Conservation (phyloP, 2,113 vertebrate species). For the Neodon shergylaensis region DNA sequence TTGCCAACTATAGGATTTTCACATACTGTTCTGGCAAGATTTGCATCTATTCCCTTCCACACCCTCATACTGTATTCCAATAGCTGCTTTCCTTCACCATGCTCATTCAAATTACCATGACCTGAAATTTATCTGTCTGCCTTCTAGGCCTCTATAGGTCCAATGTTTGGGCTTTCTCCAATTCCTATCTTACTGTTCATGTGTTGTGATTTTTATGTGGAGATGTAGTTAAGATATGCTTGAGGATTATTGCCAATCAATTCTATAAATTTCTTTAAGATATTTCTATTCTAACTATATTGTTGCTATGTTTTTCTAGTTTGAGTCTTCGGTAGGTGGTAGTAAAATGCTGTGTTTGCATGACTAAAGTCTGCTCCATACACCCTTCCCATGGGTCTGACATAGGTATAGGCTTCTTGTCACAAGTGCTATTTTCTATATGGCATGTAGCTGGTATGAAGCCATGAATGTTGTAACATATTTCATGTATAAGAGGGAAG, state of each 20-base stretch:
- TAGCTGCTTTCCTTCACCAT: background rate
- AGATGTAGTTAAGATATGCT: conserved; percentile 3
- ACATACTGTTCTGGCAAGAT: background rate
- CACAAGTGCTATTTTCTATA: conserved; percentile 26
- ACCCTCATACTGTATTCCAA: background rate
- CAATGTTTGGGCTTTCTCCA: background rate
- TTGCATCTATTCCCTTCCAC: background rate
- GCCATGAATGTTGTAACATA: background rate
- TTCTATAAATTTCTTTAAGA: background rate
- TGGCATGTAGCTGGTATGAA: background rate
- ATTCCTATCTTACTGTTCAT: background rate
- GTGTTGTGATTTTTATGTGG: background rate
- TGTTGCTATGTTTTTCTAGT: conserved; percentile 14
- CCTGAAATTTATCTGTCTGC: background rate
- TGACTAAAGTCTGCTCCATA: conserved; percentile 10
- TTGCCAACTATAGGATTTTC: background rate
- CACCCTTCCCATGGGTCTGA: background rate
- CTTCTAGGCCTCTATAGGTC: background rate
- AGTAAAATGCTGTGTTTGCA: background rate
- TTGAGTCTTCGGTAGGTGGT: background rate
- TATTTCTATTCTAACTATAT: background rate
- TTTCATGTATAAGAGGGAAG: background rate
- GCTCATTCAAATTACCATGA: background rate
- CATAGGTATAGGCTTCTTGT: background rate
- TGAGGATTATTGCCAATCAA: background rate